Percentiles rank a stretch among this genome's conserved stretches.
These are phyloP conservation scores for Calosoma granatense DNA, from an alignment of 1,140 invertebrate species.

Conservation along the genomic window DNA sequence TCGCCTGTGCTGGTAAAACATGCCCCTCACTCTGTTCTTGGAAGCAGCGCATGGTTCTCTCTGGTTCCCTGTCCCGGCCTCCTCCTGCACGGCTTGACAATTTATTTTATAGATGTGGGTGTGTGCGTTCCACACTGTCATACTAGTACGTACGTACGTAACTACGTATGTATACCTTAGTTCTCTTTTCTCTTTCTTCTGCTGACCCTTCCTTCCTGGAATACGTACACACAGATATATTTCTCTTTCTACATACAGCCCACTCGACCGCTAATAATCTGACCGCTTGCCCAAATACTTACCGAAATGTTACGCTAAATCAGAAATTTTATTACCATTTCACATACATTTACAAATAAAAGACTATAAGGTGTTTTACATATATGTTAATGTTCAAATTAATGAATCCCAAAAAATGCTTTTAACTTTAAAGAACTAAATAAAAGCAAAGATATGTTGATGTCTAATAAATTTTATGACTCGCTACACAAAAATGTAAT, in stretches of 20 bases:
- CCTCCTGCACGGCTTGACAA: slow-evolving; percentile 29
- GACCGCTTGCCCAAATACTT: not conserved
- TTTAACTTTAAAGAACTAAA: too few species aligned
- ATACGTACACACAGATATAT: too few species aligned
- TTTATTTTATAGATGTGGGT: slow-evolving; percentile 38
- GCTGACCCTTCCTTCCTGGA: not conserved
- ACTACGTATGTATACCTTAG: not conserved
- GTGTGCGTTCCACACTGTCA: slow-evolving; percentile 28
- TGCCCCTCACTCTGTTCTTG: not conserved
- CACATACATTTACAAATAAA: too few species aligned
- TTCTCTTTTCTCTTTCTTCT: not conserved
- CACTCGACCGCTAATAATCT: not conserved
- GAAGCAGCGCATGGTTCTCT: not conserved
- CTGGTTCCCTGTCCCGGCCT: not conserved
- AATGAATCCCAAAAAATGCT: too few species aligned
- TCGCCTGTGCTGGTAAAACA: slow-evolving; percentile 19
- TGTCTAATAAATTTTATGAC: too few species aligned
- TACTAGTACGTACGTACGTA: not conserved
- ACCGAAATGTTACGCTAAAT: too few species aligned
- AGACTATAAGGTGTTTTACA: too few species aligned
- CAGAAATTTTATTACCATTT: too few species aligned
- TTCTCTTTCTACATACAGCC: too few species aligned
- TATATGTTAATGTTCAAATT: too few species aligned
- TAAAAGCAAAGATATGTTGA: too few species aligned
- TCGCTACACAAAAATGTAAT: too few species aligned